These are phyloP conservation scores for Ceyx melanurus DNA, from an alignment of 2,113 vertebrate species.

Conservation along the genomic window DNA sequence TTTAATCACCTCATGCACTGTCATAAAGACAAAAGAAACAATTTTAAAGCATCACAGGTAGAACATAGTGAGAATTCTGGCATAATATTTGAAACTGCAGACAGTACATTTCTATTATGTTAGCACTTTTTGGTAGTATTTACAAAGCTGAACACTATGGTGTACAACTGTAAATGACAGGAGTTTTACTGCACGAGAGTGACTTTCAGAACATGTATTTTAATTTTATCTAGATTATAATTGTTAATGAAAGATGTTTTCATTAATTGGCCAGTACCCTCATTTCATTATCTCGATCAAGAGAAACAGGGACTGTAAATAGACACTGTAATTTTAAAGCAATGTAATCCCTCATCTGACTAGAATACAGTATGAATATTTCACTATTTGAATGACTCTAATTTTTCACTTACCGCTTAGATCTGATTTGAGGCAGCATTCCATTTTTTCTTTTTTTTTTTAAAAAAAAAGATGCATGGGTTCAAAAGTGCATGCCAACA, in stretches of 20 bases:
- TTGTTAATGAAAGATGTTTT: conserved; percentile 52
- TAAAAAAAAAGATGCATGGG: conserved; percentile 6
- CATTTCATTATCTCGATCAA: conserved; percentile 51
- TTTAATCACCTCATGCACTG: not conserved
- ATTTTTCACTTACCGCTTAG: conserved; percentile 26
- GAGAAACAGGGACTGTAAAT: not conserved
- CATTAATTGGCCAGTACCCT: conserved; percentile 51
- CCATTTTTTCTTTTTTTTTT: not conserved
- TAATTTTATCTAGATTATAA: conserved; percentile 49
- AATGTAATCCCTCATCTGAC: not conserved
- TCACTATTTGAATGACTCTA: conserved; percentile 4
- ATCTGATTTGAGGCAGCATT: not conserved
- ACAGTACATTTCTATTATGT: not conserved
- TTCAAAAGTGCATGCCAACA: conserved; percentile 63
- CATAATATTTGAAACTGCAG: not conserved
- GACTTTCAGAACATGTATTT: conserved; percentile 1
- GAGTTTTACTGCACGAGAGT: not conserved
- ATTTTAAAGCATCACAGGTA: not conserved
- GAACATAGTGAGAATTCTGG: not conserved
- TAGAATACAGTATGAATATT: conserved; percentile 24
- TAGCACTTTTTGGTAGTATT: not conserved
- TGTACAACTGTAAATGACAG: not conserved
- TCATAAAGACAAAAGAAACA: not conserved
- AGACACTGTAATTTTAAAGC: conserved; percentile 7
- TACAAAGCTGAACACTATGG: not conserved